phyloP scores from a whole-genome alignment of 2,888 invertebrate species.

The Tigriopus californicus region DNA sequence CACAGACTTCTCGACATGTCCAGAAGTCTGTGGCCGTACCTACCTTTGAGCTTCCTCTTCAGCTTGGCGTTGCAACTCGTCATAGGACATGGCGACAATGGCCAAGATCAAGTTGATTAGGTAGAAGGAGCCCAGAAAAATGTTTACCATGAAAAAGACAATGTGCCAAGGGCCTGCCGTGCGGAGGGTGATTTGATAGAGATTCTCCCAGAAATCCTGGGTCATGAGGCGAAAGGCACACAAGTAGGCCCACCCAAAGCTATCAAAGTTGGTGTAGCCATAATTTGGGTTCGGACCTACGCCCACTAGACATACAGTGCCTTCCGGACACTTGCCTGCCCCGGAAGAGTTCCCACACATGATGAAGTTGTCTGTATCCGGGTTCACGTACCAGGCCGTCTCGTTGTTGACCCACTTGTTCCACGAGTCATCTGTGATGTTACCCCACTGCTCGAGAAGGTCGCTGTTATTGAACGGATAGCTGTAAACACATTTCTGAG shows the following conservation, averaged over 20 bases:
- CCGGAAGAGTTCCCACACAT: conserved; percentile 80
- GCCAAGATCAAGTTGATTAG: conserved; percentile 96
- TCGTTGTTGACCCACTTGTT: conserved; percentile 53
- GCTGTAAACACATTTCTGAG: conserved; percentile 81
- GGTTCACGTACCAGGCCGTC: conserved; percentile 42
- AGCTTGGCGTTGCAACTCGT: conserved; percentile 91
- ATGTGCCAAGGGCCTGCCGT: conserved; percentile 93
- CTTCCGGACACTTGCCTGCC: conserved; percentile 74
- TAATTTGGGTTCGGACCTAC: conserved; percentile 86
- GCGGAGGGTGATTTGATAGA: conserved; percentile 79
- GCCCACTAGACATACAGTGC: conserved; percentile 73
- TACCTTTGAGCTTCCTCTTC: conserved; percentile 46
- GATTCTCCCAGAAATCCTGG: conserved; percentile 94
- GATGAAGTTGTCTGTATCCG: conserved; percentile 9
- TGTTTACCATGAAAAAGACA: conserved; percentile 92
- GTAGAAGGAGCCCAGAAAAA: conserved; percentile 95
- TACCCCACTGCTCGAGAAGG: conserved; percentile 43
- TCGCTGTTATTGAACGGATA: conserved; percentile 42
- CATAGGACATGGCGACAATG: conserved; percentile 97
- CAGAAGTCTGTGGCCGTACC: too few species aligned
- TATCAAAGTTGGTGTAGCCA: conserved; percentile 92
- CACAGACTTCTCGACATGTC: too few species aligned
- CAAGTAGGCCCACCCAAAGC: conserved; percentile 88
- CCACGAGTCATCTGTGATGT: conserved; percentile 65
- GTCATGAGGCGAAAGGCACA: conserved; percentile 96